A percentile compares a stretch with the other conserved stretches of the same genome.
Evolutionary conservation across 2,113 vertebrate species (phyloP).

Genomic region (Regulus satrapa): DNA sequence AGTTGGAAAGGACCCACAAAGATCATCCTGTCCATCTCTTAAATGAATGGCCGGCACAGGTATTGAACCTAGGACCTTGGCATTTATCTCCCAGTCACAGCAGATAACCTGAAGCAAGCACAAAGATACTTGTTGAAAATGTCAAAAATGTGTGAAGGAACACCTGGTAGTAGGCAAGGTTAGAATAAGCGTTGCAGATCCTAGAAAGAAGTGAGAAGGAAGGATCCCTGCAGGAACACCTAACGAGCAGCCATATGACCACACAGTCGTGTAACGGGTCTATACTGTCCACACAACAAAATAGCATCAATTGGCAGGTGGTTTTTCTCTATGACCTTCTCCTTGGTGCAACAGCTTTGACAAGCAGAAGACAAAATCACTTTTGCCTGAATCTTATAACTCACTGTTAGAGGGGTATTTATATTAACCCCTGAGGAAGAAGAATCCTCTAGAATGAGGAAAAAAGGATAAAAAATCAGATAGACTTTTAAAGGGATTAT

Average conservation of each 20-base stretch:
- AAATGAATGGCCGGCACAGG: fast-evolving
- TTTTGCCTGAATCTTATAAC: background rate
- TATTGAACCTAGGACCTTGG: fast-evolving
- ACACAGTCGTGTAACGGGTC: background rate
- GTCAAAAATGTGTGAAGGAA: background rate
- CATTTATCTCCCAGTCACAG: background rate
- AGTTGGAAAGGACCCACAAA: background rate
- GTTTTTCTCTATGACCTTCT: background rate
- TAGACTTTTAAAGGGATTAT: background rate
- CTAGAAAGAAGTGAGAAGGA: background rate
- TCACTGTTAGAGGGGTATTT: background rate
- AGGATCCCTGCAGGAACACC: background rate
- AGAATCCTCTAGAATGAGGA: background rate
- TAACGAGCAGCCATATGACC: background rate
- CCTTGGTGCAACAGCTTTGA: background rate
- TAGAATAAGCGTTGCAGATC: background rate
- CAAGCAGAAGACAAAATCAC: background rate
- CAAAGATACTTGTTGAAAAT: background rate
- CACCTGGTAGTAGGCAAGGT: background rate
- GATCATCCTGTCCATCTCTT: background rate
- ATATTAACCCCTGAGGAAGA: background rate
- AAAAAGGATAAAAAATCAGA: background rate
- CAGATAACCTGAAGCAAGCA: background rate
- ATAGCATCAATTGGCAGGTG: background rate
- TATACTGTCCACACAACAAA: background rate